Evolutionary conservation across 2,797 vertebrate species (phyloP).

Genomic region (Coccyzus lansbergi): DNA sequence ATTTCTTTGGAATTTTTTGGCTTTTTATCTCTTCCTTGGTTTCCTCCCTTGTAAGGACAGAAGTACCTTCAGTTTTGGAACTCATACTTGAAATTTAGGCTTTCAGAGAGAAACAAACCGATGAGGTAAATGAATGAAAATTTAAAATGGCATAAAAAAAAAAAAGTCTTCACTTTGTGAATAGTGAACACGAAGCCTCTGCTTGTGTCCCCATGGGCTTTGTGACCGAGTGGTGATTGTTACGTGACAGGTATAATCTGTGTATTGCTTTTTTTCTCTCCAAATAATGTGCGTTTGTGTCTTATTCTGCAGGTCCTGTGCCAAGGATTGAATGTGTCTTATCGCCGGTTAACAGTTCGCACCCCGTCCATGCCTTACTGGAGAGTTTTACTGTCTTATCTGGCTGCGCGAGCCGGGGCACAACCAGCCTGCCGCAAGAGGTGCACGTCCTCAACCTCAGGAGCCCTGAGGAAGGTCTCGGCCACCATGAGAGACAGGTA

Average conservation of each 20-base stretch:
- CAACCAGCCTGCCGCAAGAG: conserved; percentile 85
- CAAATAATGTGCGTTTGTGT: neutral
- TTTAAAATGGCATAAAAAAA: neutral
- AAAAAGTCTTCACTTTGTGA: neutral
- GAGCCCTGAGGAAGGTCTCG: conserved; percentile 64
- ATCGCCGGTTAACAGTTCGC: conserved; percentile 84
- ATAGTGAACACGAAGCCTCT: neutral
- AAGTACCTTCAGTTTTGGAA: neutral
- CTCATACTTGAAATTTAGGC: neutral
- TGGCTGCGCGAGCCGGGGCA: conserved; percentile 93
- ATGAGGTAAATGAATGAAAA: neutral
- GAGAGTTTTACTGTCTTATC: conserved; percentile 91
- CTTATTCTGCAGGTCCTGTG: conserved; percentile 81
- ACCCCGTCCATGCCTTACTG: conserved; percentile 90
- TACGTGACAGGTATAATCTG: neutral
- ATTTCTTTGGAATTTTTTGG: neutral
- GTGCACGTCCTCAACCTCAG: conserved; percentile 94
- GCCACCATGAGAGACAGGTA: conserved; percentile 77
- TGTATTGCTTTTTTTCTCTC: neutral
- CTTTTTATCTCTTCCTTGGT: neutral
- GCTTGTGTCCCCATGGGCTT: neutral
- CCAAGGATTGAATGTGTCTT: conserved; percentile 84
- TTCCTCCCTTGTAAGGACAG: neutral
- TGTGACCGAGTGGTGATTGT: neutral
- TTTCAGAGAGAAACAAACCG: neutral